These are phyloP conservation scores for Strigamia crassipes DNA, from an alignment of 2,888 invertebrate genomes.

Conservation along the genomic window DNA sequence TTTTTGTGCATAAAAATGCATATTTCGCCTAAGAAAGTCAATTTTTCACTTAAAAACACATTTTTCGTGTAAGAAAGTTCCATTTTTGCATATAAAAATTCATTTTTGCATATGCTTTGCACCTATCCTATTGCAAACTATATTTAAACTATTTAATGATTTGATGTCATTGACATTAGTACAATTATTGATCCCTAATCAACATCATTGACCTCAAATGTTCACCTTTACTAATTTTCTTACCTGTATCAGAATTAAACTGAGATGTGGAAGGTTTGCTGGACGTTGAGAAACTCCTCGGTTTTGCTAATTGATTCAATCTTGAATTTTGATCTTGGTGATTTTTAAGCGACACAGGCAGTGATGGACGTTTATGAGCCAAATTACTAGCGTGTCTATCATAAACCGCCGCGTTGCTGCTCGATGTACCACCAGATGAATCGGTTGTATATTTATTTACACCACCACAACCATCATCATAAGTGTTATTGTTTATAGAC, in stretches of 20 bases:
- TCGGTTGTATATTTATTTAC: constrained; percentile 4
- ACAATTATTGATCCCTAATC: neutral
- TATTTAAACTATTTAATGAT: neutral
- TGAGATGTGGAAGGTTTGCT: constrained; percentile 1
- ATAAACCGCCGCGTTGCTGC: neutral
- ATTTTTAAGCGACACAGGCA: constrained; percentile 21
- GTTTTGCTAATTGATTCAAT: constrained; percentile 11
- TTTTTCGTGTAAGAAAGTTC: no score
- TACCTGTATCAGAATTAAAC: neutral
- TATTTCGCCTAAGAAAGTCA: no score
- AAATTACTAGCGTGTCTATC: constrained; percentile 1
- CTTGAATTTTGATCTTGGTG: constrained; percentile 6
- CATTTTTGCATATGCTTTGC: no score
- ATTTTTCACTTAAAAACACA: no score
- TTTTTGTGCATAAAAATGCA: no score
- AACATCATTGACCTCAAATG: neutral
- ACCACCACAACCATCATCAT: constrained; percentile 3
- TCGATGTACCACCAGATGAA: neutral
- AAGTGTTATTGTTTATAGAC: neutral
- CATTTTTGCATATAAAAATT: no score
- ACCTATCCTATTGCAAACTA: neutral
- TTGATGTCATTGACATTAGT: neutral
- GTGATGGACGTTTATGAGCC: constrained; percentile 3
- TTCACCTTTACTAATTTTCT: neutral
- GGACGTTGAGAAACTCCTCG: neutral